Conservation (phyloP, 2,797 vertebrate species). For the Diplodus puntazzo region DNA sequence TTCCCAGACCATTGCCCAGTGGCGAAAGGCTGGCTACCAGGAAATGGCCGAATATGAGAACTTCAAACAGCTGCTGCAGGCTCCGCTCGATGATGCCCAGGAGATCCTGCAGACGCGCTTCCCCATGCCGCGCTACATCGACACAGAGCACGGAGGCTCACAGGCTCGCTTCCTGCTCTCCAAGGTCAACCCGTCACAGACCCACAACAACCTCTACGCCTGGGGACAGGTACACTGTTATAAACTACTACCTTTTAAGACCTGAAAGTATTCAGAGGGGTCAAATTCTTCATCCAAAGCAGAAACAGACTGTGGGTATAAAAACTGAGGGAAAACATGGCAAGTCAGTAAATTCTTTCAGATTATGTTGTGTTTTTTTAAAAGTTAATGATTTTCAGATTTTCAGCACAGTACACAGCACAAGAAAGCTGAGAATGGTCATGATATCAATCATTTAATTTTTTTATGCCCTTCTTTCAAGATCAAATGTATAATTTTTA, state of each 20-base stretch:
- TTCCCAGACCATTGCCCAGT: conserved; percentile 94
- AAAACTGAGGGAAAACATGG: not conserved
- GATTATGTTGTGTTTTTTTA: not conserved
- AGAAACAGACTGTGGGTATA: not conserved
- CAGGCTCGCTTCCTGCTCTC: conserved; percentile 97
- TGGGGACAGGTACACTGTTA: conserved; percentile 92
- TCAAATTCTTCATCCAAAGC: not conserved
- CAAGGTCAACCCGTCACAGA: conserved; percentile 99
- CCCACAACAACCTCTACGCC: conserved; percentile 96
- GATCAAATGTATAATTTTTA: no score
- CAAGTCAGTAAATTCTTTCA: not conserved
- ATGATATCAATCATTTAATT: no score
- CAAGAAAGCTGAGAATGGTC: no score
- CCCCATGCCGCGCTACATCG: conserved; percentile 96
- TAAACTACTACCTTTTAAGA: not conserved
- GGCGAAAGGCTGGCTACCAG: conserved; percentile 97
- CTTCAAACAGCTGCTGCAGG: conserved; percentile 96
- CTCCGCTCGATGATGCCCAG: conserved; percentile 95
- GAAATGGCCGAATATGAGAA: conserved; percentile 98
- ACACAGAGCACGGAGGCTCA: conserved; percentile 93
- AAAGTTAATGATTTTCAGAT: not conserved
- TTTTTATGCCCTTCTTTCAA: no score
- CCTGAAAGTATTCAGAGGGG: not conserved
- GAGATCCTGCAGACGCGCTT: conserved; percentile 96
- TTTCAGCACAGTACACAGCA: not conserved